Evolutionary conservation across 2,113 vertebrate genomes (phyloP).

Genomic region (Eolophus roseicapilla): DNA sequence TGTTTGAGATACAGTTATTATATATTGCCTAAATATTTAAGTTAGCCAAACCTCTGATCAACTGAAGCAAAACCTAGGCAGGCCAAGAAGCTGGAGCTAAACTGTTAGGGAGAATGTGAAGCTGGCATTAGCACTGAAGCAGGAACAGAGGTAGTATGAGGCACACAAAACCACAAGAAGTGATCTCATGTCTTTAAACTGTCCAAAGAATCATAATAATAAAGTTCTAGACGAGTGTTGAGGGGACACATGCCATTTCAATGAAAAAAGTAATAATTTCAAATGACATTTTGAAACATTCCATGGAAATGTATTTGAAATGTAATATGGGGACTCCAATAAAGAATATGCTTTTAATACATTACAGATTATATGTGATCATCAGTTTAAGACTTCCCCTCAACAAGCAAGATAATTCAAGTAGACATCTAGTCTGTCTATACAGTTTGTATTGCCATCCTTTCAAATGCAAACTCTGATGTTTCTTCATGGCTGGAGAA

Average conservation of each 20-base stretch:
- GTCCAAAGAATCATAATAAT: conserved; percentile 69
- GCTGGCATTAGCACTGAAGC: conserved; percentile 20
- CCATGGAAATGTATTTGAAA: conserved; percentile 75
- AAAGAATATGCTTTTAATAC: conserved; percentile 72
- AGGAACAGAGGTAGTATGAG: conserved; percentile 44
- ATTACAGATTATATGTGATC: conserved; percentile 72
- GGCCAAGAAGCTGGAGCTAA: conserved; percentile 18
- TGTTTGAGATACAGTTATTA: conserved; percentile 54
- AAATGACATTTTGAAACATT: conserved; percentile 71
- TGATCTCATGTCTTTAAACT: conserved; percentile 70
- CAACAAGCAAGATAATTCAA: conserved; percentile 68
- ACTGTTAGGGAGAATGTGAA: neutral
- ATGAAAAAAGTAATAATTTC: conserved; percentile 59
- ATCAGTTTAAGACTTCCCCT: conserved; percentile 70
- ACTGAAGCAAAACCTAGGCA: neutral
- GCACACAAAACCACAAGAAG: conserved; percentile 53
- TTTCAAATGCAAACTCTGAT: conserved; percentile 61
- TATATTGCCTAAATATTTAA: conserved; percentile 58
- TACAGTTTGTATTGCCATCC: conserved; percentile 41
- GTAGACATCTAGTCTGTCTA: conserved; percentile 60
- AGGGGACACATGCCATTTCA: conserved; percentile 70
- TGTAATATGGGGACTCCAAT: conserved; percentile 69
- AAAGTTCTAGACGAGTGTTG: conserved; percentile 61
- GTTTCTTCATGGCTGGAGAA: conserved; percentile 54
- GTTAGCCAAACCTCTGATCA: conserved; percentile 42